Evolutionary conservation across 2,113 vertebrate genomes (phyloP).

Genomic region (Crypturellus undulatus): DNA sequence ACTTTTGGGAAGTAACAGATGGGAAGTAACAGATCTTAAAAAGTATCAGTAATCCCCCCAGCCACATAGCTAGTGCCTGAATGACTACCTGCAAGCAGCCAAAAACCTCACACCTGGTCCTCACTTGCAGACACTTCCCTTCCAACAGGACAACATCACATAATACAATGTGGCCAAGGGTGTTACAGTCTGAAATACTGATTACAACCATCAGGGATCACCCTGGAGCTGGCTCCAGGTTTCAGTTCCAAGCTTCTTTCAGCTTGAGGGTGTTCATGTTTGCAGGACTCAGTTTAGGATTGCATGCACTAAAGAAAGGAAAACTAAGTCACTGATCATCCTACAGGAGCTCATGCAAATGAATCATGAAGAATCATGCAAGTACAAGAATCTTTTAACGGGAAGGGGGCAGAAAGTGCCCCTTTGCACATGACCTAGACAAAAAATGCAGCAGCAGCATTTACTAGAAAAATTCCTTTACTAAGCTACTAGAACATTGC

Average conservation of each 20-base stretch:
- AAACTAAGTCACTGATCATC: background rate
- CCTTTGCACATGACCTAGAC: background rate
- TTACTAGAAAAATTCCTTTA: background rate
- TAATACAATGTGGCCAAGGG: rapidly evolving
- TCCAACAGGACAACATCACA: background rate
- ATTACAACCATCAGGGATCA: background rate
- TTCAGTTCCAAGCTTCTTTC: background rate
- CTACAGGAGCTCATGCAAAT: background rate
- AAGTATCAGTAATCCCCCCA: background rate
- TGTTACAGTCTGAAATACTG: background rate
- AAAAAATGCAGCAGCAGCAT: background rate
- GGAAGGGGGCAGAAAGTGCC: background rate
- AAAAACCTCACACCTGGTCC: background rate
- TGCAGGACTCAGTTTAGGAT: background rate
- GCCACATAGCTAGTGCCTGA: background rate
- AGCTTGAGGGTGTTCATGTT: background rate
- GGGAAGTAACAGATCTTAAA: background rate
- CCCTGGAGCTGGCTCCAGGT: background rate
- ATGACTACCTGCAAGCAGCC: background rate
- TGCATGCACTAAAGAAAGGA: background rate
- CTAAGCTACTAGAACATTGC: background rate
- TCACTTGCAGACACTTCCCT: background rate
- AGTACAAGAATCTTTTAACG: background rate
- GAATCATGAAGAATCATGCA: background rate
- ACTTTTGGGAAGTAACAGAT: background rate